A percentile compares a stretch with the other conserved stretches of the same genome.
Conservation (phyloP, 2,797 vertebrate genomes). For the Rhabdomys pumilio region DNA sequence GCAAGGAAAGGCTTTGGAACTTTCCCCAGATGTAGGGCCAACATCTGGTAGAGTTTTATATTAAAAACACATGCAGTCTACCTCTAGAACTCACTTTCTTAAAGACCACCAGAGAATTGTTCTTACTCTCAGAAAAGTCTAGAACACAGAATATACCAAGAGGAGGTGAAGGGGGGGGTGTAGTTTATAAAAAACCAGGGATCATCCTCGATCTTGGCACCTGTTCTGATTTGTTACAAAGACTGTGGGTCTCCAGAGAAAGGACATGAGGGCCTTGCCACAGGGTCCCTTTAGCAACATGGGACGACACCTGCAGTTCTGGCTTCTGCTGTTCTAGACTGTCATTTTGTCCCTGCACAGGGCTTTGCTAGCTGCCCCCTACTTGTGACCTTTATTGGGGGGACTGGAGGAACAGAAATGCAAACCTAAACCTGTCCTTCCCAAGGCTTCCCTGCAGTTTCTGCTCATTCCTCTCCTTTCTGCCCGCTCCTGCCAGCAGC, state of each 20-base stretch:
- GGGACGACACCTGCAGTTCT: neutral
- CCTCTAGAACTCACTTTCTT: neutral
- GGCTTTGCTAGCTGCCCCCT: neutral
- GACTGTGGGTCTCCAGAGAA: neutral
- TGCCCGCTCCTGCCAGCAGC: neutral
- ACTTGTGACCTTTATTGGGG: neutral
- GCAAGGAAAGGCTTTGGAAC: neutral
- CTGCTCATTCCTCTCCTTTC: neutral
- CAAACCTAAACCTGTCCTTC: neutral
- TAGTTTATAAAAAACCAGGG: neutral
- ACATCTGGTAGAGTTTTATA: neutral
- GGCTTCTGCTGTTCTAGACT: neutral
- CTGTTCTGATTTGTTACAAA: neutral
- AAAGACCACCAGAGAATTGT: neutral
- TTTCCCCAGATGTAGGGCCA: neutral
- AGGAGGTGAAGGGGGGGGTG: neutral
- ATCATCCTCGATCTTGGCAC: neutral
- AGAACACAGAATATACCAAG: neutral
- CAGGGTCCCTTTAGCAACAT: fast-evolving
- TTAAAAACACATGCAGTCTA: neutral
- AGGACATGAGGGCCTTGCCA: no score
- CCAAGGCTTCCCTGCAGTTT: neutral
- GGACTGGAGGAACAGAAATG: neutral
- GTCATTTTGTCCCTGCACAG: neutral
- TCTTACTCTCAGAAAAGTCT: slow-evolving; percentile 6